Evolutionary conservation across 2,888 invertebrate genomes (phyloP).

Genomic region (Linyphia triangularis): DNA sequence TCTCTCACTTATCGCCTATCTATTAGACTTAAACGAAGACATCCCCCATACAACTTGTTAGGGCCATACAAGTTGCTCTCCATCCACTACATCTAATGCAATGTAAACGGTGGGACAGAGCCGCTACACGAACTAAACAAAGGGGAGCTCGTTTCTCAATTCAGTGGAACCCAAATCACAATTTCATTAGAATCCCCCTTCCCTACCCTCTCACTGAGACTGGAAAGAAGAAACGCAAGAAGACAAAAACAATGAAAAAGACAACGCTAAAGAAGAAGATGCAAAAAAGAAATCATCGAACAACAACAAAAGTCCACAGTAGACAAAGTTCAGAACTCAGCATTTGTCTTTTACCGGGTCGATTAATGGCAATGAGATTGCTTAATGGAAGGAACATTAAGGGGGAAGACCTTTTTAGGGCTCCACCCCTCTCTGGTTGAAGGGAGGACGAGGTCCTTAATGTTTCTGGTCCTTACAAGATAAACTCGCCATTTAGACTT

Average conservation of each 20-base stretch:
- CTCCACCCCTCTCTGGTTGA: slow-evolving; percentile 35
- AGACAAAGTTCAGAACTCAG: slow-evolving; percentile 65
- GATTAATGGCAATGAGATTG: slow-evolving; percentile 70
- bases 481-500: slow-evolving; percentile 56
- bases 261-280: neutral
- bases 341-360: slow-evolving; percentile 66
- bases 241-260: neutral
- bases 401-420: slow-evolving; percentile 33
- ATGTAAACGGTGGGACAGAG: slow-evolving; percentile 32
- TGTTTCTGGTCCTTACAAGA: slow-evolving; percentile 63
- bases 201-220: neutral
- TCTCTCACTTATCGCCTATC: neutral
- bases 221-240: neutral
- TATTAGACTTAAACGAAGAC: neutral
- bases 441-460: slow-evolving; percentile 44
- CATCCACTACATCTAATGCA: slow-evolving; percentile 15
- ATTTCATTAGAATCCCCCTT: slow-evolving; percentile 45
- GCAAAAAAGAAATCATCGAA: neutral
- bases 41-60: neutral
- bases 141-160: slow-evolving; percentile 35
- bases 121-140: slow-evolving; percentile 3
- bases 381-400: slow-evolving; percentile 72
- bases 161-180: slow-evolving; percentile 39
- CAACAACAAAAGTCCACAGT: slow-evolving; percentile 35
- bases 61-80: neutral